phyloP scores from a whole-genome alignment of 2,888 invertebrate species.

The Podotricha telesiphe region DNA sequence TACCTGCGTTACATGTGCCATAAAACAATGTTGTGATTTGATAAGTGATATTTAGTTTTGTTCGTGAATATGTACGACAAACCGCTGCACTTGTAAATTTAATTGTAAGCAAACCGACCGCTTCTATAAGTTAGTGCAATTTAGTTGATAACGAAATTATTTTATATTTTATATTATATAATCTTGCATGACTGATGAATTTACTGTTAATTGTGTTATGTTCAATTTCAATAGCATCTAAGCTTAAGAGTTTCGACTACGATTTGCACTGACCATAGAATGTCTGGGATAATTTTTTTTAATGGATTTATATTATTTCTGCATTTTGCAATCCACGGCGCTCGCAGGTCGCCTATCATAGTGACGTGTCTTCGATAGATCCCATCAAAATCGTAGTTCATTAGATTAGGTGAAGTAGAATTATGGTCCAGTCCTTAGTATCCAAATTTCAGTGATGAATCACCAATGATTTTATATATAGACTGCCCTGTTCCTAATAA shows the following conservation, averaged over 20 bases:
- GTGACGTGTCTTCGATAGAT: constrained; percentile 77
- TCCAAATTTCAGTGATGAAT: constrained; percentile 79
- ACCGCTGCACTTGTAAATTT: constrained; percentile 68
- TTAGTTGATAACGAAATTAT: constrained; percentile 45
- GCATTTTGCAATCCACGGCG: constrained; percentile 52
- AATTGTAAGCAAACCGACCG: constrained; percentile 67
- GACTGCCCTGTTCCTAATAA: constrained; percentile 77
- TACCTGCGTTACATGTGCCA: constrained; percentile 80
- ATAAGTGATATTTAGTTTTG: constrained; percentile 83
- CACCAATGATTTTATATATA: constrained; percentile 80
- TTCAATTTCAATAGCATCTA: constrained; percentile 33
- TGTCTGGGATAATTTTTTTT: constrained; percentile 44
- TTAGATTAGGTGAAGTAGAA: constrained; percentile 76
- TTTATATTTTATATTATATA: constrained; percentile 37
- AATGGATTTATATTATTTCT: constrained; percentile 50
- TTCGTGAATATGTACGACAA: constrained; percentile 83
- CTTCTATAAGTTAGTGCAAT: constrained; percentile 57
- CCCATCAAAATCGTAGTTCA: constrained; percentile 52
- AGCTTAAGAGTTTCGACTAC: constrained; percentile 31
- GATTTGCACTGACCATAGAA: constrained; percentile 53
- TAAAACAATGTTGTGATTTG: constrained; percentile 82
- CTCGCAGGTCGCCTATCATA: constrained; percentile 47
- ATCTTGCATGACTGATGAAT: constrained; percentile 43
- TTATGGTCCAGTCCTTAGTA: constrained; percentile 51
- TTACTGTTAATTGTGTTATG: constrained; percentile 44